Evolutionary conservation across 2,113 vertebrate genomes (phyloP).

Genomic region (Callospermophilus lateralis): DNA sequence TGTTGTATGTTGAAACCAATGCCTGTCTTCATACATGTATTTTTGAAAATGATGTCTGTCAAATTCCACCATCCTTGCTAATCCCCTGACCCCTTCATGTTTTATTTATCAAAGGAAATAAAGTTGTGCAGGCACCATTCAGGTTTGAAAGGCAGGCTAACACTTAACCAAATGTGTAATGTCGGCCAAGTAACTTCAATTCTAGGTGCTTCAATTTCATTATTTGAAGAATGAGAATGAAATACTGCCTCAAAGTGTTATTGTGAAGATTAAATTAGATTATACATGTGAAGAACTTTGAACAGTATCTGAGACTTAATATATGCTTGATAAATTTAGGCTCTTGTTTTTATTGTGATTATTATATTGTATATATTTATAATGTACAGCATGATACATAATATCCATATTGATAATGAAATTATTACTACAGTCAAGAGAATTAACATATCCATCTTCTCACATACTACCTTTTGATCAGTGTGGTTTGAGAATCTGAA

Average conservation of each 20-base stretch:
- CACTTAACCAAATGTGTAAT: neutral
- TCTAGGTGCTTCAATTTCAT: neutral
- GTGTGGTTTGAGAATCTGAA: neutral
- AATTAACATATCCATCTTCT: neutral
- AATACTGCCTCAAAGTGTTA: neutral
- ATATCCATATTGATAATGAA: neutral
- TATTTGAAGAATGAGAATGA: conserved; percentile 28
- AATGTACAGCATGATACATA: neutral
- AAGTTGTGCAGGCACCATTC: neutral
- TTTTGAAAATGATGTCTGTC: too few relatives aligned
- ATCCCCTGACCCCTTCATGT: neutral
- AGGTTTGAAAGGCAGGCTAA: neutral
- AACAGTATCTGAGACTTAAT: neutral
- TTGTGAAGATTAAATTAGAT: neutral
- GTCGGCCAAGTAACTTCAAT: neutral
- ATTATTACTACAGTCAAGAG: neutral
- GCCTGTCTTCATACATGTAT: too few relatives aligned
- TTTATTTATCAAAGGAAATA: neutral
- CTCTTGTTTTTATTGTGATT: neutral
- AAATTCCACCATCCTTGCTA: too few relatives aligned
- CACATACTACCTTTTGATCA: neutral
- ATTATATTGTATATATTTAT: neutral
- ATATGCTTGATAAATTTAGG: neutral
- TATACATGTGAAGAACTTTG: neutral
- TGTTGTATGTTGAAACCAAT: too few relatives aligned